A percentile compares a stretch with the other conserved stretches of the same genome.
These are phyloP conservation scores for Apistogramma diplotaenia DNA, from an alignment of 2,113 vertebrate genomes.

Conservation along the genomic window DNA sequence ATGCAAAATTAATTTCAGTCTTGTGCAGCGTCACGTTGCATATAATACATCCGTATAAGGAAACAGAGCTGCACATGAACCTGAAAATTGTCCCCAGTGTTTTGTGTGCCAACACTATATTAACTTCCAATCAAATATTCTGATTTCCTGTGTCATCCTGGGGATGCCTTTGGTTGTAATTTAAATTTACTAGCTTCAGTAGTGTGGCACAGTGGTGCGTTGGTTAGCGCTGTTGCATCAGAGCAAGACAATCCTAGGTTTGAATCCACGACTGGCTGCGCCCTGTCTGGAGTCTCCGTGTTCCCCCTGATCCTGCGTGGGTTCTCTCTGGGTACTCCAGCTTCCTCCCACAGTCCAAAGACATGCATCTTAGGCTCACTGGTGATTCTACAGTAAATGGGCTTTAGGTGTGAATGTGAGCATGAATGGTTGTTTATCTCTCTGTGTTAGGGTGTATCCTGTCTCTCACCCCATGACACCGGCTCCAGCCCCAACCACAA, in stretches of 20 bases:
- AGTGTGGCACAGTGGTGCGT: background rate
- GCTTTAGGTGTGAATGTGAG: background rate
- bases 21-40: background rate
- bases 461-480: background rate
- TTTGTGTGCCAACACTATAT: background rate
- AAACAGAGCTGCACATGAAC: background rate
- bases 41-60: background rate
- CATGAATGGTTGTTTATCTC: background rate
- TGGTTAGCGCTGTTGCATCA: background rate
- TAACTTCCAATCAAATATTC: background rate
- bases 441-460: background rate
- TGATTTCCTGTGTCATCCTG: background rate
- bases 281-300: no score
- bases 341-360: no score
- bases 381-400: no score
- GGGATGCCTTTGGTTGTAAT: background rate
- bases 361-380: no score
- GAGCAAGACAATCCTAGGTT: background rate
- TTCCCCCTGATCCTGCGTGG: no score
- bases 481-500: background rate
- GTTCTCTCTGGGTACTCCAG: no score
- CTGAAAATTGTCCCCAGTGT: background rate
- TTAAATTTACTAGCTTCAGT: background rate
- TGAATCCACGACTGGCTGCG: no score
- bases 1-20: background rate